phyloP scores from a whole-genome alignment of 2,113 vertebrate genomes.

The rat (Rattus norvegicus) region GRCr8 NC_086020.1:126119001-126119500 shows the following conservation, averaged over 20 bases:
- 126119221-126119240: slow-evolving; percentile 49
- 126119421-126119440: background rate
- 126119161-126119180: slow-evolving; percentile 61
- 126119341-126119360: background rate
- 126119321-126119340: background rate
- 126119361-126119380: background rate
- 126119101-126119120: slow-evolving; percentile 12
- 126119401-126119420: background rate
- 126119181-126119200: slow-evolving; percentile 64
- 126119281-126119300: background rate
- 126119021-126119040: background rate
- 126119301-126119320: background rate
- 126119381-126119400: background rate
- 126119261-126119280: slow-evolving; percentile 57
- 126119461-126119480: background rate
- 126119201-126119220: slow-evolving; percentile 56
- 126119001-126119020: background rate
- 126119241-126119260: slow-evolving; percentile 67
- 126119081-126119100: background rate
- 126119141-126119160: slow-evolving; percentile 58
- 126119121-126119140: slow-evolving; percentile 42
- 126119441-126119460: background rate
- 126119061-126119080: background rate
- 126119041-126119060: background rate
- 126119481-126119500: background rate